Percentiles rank a stretch among this genome's conserved stretches.
These are phyloP conservation scores for Stenichneumon culpator DNA, from an alignment of 2,888 invertebrate species.

Conservation along the genomic window DNA sequence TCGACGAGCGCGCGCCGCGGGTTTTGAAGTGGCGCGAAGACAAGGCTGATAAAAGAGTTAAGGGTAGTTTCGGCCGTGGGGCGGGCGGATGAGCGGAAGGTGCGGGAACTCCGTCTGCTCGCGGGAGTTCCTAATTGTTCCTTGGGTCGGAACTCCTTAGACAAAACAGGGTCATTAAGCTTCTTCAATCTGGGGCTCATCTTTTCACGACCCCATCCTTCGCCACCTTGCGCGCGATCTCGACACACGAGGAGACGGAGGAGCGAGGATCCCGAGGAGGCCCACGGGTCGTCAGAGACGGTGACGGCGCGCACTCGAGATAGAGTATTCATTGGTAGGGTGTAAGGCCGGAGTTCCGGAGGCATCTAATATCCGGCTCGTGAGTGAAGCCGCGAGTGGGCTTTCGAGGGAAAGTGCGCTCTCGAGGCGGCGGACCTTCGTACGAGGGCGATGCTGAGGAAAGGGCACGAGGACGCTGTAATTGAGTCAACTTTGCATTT, in stretches of 20 bases:
- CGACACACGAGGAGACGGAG: constrained; percentile 21
- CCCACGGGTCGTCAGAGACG: constrained; percentile 20
- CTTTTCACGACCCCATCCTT: constrained; percentile 23
- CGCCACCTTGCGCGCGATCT: constrained; percentile 7
- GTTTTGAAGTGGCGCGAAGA: not conserved
- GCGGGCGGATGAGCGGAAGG: constrained; percentile 34
- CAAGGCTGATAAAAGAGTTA: not conserved
- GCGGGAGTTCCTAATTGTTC: constrained; percentile 60
- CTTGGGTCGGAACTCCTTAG: constrained; percentile 64
- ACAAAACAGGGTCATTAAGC: constrained; percentile 68
- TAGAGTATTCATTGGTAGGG: constrained; percentile 71
- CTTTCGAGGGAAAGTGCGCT: constrained; percentile 52
- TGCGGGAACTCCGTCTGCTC: not conserved
- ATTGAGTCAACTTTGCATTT: constrained; percentile 73
- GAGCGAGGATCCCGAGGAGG: constrained; percentile 26
- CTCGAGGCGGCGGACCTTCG: constrained; percentile 34
- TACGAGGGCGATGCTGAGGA: constrained; percentile 30
- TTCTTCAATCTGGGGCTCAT: constrained; percentile 19
- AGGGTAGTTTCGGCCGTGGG: not conserved
- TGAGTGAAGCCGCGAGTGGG: constrained; percentile 62
- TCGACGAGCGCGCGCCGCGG: too few relatives aligned
- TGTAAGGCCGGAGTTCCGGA: constrained; percentile 70
- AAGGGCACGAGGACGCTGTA: constrained; percentile 64
- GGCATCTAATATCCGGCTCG: constrained; percentile 77
- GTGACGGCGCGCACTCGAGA: constrained; percentile 60